These are phyloP conservation scores for Cephonodes hylas DNA, from an alignment of 2,888 invertebrate genomes.

Conservation along the genomic window DNA sequence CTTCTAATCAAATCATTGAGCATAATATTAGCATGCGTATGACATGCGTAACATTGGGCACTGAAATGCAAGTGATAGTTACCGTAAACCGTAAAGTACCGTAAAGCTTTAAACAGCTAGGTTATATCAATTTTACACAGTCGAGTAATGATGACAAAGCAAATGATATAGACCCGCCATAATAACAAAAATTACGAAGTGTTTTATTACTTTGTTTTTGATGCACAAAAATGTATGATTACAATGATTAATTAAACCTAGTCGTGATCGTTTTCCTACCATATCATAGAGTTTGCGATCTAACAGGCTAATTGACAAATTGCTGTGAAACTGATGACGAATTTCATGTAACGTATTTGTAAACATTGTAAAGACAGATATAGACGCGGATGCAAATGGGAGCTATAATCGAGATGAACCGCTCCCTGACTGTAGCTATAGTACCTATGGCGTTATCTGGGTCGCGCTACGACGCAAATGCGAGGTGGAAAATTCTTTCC, in stretches of 20 bases:
- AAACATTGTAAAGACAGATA: constrained; percentile 16
- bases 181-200: too few relatives aligned
- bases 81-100: too few relatives aligned
- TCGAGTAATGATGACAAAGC: too few relatives aligned
- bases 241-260: not conserved
- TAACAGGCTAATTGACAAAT: not conserved
- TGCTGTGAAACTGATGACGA: not conserved
- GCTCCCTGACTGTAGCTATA: constrained; percentile 18
- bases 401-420: not conserved
- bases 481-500: constrained; percentile 19
- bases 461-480: constrained; percentile 28
- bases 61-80: too few relatives aligned
- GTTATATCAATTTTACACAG: too few relatives aligned
- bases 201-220: too few relatives aligned
- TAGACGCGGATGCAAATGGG: constrained; percentile 14
- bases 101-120: too few relatives aligned
- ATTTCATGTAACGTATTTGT: not conserved
- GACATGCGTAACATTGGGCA: too few relatives aligned
- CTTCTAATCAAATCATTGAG: not conserved
- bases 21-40: too few relatives aligned
- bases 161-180: too few relatives aligned
- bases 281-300: too few relatives aligned
- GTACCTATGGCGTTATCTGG: constrained; percentile 24
- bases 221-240: too few relatives aligned
- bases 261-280: not conserved